Percentiles rank a stretch among this genome's conserved stretches.
Conservation (phyloP, 2,797 vertebrate species). For the Pseudotriccus pelzelni region DNA sequence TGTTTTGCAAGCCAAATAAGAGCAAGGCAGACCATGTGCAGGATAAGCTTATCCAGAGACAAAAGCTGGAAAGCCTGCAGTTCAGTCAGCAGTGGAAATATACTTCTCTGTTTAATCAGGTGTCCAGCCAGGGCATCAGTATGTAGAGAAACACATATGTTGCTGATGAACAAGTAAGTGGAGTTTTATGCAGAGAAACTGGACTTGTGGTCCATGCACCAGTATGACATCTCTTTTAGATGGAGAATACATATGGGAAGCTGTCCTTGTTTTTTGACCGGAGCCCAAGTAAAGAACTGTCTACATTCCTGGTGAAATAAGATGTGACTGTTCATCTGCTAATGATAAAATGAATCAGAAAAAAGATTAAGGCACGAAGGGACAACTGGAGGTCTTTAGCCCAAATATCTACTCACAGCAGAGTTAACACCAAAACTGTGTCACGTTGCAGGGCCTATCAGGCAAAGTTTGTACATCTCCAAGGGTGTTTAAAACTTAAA, state of each 20-base stretch:
- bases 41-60: not conserved
- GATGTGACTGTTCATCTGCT: not conserved
- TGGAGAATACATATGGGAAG: not conserved
- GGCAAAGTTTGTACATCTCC: not conserved
- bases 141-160: not conserved
- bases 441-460: not conserved
- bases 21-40: not conserved
- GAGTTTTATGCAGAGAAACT: not conserved
- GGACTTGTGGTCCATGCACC: not conserved
- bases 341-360: not conserved
- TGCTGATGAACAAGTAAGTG: not conserved
- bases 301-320: not conserved
- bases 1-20: not conserved
- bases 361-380: not conserved
- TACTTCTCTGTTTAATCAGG: rapidly evolving
- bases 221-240: not conserved
- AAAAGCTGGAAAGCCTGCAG: not conserved
- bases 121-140: not conserved
- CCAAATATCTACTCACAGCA: not conserved
- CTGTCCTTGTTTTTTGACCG: not conserved
- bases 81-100: not conserved
- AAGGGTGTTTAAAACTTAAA: not conserved
- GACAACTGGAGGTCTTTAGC: not conserved
- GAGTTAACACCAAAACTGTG: not conserved
- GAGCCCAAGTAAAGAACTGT: not conserved